Conservation (phyloP, 1,140 invertebrate genomes). For the Drosophila takahashii region DNA sequence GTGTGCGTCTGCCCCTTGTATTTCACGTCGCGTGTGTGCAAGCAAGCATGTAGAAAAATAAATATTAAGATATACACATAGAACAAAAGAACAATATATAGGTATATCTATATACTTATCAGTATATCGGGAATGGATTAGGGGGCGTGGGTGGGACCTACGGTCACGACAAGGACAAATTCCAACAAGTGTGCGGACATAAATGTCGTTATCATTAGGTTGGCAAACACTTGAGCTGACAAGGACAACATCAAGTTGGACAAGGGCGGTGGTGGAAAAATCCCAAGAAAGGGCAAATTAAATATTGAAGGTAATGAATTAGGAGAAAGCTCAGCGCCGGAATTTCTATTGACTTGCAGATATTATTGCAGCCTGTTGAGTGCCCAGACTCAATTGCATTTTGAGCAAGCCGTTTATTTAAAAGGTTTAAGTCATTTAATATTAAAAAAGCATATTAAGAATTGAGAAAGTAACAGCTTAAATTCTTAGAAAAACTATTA, state of each 20-base stretch:
- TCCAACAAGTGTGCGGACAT: slow-evolving; percentile 69
- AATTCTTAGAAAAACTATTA: neutral
- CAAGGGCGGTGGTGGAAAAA: neutral
- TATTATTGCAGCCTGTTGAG: neutral
- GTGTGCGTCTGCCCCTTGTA: slow-evolving; percentile 3
- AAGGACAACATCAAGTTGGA: slow-evolving; percentile 4
- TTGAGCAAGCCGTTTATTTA: neutral
- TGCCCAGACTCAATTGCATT: neutral
- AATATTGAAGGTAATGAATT: slow-evolving; percentile 27
- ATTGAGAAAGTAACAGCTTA: neutral
- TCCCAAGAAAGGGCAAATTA: slow-evolving; percentile 5
- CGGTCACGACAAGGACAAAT: slow-evolving; percentile 76
- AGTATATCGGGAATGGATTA: slow-evolving; percentile 39
- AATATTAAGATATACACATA: slow-evolving; percentile 66
- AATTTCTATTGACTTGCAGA: neutral
- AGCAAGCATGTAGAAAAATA: slow-evolving; percentile 74
- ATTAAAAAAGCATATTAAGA: too few species aligned
- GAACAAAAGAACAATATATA: slow-evolving; percentile 37
- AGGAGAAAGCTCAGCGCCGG: neutral
- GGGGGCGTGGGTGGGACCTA: slow-evolving; percentile 12
- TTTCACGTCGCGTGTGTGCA: slow-evolving; percentile 35
- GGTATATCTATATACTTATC: slow-evolving; percentile 20
- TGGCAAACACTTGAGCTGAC: slow-evolving; percentile 20
- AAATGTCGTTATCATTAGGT: slow-evolving; percentile 66
- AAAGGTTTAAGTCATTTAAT: too few species aligned